A percentile compares a stretch with the other conserved stretches of the same genome.
phyloP scores from a whole-genome alignment of 2,797 vertebrate genomes.

The Benthosema pterotum region DNA sequence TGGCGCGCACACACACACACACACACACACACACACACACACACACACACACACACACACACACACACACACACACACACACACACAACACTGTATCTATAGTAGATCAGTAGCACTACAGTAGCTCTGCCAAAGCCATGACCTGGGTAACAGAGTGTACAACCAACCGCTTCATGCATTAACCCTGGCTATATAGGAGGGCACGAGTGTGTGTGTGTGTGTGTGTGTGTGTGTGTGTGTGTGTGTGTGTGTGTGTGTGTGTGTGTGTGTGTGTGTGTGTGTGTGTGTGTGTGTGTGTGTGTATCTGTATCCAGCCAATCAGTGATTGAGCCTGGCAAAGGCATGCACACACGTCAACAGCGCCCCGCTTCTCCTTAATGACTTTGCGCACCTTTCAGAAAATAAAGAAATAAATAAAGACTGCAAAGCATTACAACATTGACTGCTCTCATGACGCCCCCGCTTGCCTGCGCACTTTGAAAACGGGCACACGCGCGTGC shows the following conservation, averaged over 20 bases:
- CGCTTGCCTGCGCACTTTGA: too few relatives aligned
- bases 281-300: too few relatives aligned
- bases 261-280: too few relatives aligned
- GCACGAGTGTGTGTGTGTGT: conserved; percentile 8
- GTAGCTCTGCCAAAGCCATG: conserved; percentile 68
- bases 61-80: conserved; percentile 54
- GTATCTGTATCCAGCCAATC: conserved; percentile 37
- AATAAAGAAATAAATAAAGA: conserved; percentile 53
- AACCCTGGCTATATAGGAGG: conserved; percentile 23
- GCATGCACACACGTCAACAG: conserved; percentile 59
- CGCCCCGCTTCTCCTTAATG: conserved; percentile 66
- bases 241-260: too few relatives aligned
- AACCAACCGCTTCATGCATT: conserved; percentile 68
- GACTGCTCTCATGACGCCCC: too few relatives aligned
- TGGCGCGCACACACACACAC: background rate
- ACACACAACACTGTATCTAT: conserved; percentile 66
- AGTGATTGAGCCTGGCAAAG: conserved; percentile 25
- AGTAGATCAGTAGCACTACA: too few relatives aligned
- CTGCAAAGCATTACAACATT: too few relatives aligned
- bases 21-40: too few relatives aligned
- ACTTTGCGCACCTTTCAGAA: conserved; percentile 73
- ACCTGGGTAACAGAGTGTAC: conserved; percentile 82
- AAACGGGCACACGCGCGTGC: too few relatives aligned
- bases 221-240: too few relatives aligned
- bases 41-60: background rate